Conservation (phyloP, 2,113 vertebrate species). For the Prionailurus viverrinus region DNA sequence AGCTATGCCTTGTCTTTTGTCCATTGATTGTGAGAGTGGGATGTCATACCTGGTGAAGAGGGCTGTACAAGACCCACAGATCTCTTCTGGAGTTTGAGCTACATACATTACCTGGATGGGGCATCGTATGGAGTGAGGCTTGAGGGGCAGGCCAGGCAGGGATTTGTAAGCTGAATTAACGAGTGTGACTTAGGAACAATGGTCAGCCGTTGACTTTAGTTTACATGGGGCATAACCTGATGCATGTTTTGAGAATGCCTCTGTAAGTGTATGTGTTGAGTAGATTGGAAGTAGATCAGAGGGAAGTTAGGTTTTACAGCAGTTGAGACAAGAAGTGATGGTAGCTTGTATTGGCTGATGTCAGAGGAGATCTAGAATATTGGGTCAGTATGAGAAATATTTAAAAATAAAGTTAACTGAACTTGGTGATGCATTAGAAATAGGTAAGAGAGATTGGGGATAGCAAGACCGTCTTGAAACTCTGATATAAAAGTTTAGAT, state of each 20-base stretch:
- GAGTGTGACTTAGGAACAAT: not conserved
- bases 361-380: not conserved
- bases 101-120: not conserved
- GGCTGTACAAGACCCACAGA: not conserved
- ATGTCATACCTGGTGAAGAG: not conserved
- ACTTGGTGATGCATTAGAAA: not conserved
- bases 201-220: not conserved
- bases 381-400: not conserved
- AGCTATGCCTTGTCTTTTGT: not conserved
- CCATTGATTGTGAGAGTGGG: not conserved
- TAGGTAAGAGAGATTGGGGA: not conserved
- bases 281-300: not conserved
- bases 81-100: not conserved
- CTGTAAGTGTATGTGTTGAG: not conserved
- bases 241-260: not conserved
- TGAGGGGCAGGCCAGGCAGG: not conserved
- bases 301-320: not conserved
- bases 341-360: not conserved
- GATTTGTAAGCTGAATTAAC: not conserved
- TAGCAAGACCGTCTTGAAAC: not conserved
- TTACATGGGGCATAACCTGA: not conserved
- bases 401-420: conserved; percentile 31
- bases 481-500: not conserved
- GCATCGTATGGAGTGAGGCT: not conserved
- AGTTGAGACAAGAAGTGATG: not conserved